A percentile compares a stretch with the other conserved stretches of the same genome.
Evolutionary conservation across 2,113 vertebrate genomes (phyloP).

Genomic region (Rousettus leschenaultii): DNA sequence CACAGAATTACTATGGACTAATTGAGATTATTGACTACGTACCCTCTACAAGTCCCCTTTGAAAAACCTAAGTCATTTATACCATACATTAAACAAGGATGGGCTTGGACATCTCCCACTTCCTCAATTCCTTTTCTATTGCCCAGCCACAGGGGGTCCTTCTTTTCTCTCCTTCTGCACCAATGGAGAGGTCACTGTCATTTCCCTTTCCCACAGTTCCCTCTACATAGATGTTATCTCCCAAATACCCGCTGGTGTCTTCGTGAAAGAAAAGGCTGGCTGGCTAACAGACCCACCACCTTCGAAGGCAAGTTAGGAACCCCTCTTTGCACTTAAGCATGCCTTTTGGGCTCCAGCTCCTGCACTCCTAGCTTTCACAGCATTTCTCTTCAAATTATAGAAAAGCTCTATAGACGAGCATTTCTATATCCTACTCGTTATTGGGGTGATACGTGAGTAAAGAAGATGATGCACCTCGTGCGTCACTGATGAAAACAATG

Average conservation of each 20-base stretch:
- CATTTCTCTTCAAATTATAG: background rate
- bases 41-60: background rate
- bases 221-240: background rate
- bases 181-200: background rate
- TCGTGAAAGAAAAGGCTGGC: background rate
- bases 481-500: background rate
- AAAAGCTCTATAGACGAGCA: background rate
- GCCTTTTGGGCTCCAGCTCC: background rate
- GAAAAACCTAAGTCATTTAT: background rate
- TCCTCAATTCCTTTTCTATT: background rate
- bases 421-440: background rate
- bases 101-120: background rate
- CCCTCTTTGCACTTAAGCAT: background rate
- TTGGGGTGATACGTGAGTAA: background rate
- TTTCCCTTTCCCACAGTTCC: background rate
- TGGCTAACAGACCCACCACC: background rate
- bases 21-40: slow-evolving; percentile 8
- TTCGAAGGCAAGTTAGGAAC: background rate
- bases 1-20: background rate
- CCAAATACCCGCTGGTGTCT: background rate
- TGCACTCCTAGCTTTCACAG: fast-evolving
- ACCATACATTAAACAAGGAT: background rate
- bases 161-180: background rate
- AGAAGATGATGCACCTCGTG: background rate
- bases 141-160: background rate